Evolutionary conservation across 2,888 invertebrate genomes (phyloP), one percentile per base, ranked within the genome.

Genomic region (Synanthedon vespiformis): DNA sequence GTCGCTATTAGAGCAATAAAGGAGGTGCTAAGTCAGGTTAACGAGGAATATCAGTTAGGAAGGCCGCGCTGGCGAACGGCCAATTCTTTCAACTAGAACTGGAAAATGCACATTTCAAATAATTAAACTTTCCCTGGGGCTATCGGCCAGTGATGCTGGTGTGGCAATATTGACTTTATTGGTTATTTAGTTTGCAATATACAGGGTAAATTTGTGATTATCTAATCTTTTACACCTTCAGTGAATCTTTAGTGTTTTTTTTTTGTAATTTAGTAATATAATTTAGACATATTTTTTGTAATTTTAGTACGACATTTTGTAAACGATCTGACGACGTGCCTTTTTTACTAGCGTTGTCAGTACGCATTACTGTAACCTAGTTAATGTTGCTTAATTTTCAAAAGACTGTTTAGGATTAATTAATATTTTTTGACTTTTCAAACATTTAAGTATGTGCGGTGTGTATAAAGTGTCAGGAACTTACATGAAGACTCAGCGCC

Each of bases 401-500:
- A 11, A 0, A 44, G 4, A 22, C 4, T 4, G 18, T 22, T 22
- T 22, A 22, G 1, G 18, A 22, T 3, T 22, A 22, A 22, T 22
- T 22, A 22, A 22, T 22, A 22, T 22, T 22, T 22, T 22, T 22
- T 22, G 18, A 4, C 4, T 22, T 22, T 22, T 22, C 18, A 4
- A 22, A 41, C 18, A 4, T n/a, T 41, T 34, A 27, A 50, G 44
- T 41, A 12, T 49, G 27, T 14, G 34, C n/a, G n/a, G n/a, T n/a
- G n/a, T n/a, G n/a, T 34, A 10, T 34, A 34, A 10, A 2, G 8
- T 34, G 8, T 34, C 5, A 34, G 14, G n/a, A 44, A 72, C 80
- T 86, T 68, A 94, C 94, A 86, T 93, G 90, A 57, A 93, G 79
- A 61, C 90, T 89, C 0, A 94, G 80, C 0, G 92, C 90, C 1